These are phyloP conservation scores for Drosophila lowei DNA, from an alignment of 1,140 invertebrate genomes.

Conservation along the genomic window DNA sequence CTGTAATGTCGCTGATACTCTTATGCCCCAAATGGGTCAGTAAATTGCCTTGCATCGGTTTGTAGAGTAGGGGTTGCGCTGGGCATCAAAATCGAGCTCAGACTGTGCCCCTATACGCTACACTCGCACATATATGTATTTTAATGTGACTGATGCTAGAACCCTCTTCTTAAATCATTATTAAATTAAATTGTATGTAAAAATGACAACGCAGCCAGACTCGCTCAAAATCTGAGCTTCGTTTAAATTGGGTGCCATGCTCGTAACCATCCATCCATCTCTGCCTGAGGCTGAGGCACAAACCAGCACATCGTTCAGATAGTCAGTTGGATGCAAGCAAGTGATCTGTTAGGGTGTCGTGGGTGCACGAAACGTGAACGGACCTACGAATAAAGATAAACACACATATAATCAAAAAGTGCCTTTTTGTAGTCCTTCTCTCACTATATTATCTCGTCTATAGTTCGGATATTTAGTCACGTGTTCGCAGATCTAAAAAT, in stretches of 20 bases:
- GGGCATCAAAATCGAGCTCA: not conserved
- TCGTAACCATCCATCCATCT: slow-evolving; percentile 30
- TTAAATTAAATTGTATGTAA: slow-evolving; percentile 76
- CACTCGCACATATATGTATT: not conserved
- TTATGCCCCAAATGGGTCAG: no score
- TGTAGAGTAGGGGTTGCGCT: not conserved
- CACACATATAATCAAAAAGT: no score
- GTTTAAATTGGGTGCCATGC: slow-evolving; percentile 43
- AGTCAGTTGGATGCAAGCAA: slow-evolving; percentile 58
- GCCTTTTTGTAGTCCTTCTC: no score
- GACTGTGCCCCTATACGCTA: slow-evolving; percentile 10
- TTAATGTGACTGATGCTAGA: slow-evolving; percentile 14
- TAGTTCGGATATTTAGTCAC: not conserved
- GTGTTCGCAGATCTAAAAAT: not conserved
- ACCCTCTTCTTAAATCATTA: slow-evolving; percentile 71
- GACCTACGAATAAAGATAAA: not conserved
- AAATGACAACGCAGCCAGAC: slow-evolving; percentile 40
- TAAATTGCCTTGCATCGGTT: no score
- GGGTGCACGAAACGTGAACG: slow-evolving; percentile 31
- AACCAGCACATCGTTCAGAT: slow-evolving; percentile 27
- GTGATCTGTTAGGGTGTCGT: slow-evolving; percentile 51
- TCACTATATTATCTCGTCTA: no score
- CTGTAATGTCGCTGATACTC: no score
- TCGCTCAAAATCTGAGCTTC: slow-evolving; percentile 31
- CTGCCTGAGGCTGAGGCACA: slow-evolving; percentile 20